Base-by-base conservation (phyloP, 2,888 invertebrate species). In the Ochropleura plecta region DNA sequence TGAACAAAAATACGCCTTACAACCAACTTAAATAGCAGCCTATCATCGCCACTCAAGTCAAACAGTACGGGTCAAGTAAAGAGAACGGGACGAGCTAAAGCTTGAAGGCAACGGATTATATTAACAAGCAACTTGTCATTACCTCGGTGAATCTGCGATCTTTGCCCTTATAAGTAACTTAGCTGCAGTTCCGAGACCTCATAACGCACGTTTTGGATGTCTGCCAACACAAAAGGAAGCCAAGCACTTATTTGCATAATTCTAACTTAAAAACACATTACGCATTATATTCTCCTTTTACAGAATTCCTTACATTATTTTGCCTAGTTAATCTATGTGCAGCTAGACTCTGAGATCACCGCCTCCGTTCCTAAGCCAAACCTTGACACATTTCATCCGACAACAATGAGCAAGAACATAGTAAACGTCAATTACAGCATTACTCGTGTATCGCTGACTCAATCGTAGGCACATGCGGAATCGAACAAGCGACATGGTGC, bases 381-480 rank as follows among this genome's bases (percentile, higher is more conserved):
- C 79, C 80, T 84, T 82, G 86, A 76, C 88, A 88, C 88, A 86
- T 88, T 88, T 90, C 89, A 87, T 89, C 88, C 83, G 67, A 85
- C 81, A 89, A 90, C 89, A 90, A 90, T 90, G 89, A 87, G 83
- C 87, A 86, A 86, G 85, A 89, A 85, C 87, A 89, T 89, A 87
- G 82, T 85, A 86, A 90, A 95, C 91, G 94, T 95, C 95, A 95
- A 95, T 96, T 96, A 96, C 91, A 89, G 88, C 85, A 90, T 90
- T 90, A 89, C 86, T 84, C 86, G 87, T 89, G 91, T 95, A 95
- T 95, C 94, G 92, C 92, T 92, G 92, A 92, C 93, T 95, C 94
- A 94, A 95, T 95, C 93, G 93, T 88, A 83, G 88, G 86, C 88
- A 88, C 88, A 88, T 89, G 88, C 90, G 88, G 89, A 89, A 88